Base-by-base conservation (phyloP, 2,113 vertebrate species). In the Oryzias melastigma region DNA sequence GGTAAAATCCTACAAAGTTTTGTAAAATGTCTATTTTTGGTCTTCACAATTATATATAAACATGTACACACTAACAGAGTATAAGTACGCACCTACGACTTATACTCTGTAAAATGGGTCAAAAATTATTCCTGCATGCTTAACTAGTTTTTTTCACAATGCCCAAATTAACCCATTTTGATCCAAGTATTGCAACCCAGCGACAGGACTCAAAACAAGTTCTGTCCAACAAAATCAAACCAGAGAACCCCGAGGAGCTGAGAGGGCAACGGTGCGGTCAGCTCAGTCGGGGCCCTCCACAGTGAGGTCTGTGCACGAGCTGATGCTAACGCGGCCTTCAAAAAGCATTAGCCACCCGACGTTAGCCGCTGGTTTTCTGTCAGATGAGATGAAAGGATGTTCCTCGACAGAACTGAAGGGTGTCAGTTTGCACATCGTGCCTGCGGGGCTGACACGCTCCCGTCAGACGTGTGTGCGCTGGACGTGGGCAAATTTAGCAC, bases 301-400 rank as follows among this genome's bases (percentile, higher is more conserved):
- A 51, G 10, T 14, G 25, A 57, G 44, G 60, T 25, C 35, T 47
- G 18, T 35, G 17, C 24, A 19, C 6, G 29, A 41, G 52, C 19
- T 58, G 1, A 14, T 4, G 24, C 14, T 29, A 24, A 25, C 14
- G 50, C 5, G 20, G 14, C 15, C 18, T 5, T 58, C 29, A 55
- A 46, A 65, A 57, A 58, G 59, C 52, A 56, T 29, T 25, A 71
- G 58, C 29, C 52, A 14, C 61, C 58, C 29, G 14, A 35, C 64
- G 65, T 66, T 50, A 27, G 49, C 68, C 55, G 19, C 66, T 52
- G 61, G 48, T 49, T 52, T 1, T n/a, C 5, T 52, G 77, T 67
- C 62, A 71, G 71, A 73, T 44, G 56, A 62, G 64, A 69, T 73
- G 68, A 80, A 52, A 65, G 18, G 65, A 76, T 58, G 68, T 50